These are phyloP conservation scores for Phasianus colchicus DNA, from an alignment of 2,113 vertebrate species.

Conservation along the genomic window DNA sequence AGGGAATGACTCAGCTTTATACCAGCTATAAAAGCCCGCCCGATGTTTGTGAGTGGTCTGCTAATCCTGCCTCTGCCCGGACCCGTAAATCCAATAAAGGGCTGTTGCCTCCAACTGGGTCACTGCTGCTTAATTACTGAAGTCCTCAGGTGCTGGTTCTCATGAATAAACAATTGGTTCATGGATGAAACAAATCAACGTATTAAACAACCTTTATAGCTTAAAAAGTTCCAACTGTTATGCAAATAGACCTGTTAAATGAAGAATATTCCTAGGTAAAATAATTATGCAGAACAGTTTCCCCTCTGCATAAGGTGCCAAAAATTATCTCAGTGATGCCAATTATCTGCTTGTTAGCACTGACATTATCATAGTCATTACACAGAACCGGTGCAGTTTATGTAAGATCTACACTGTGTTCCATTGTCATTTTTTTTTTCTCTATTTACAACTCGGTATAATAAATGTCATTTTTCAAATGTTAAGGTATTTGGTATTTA, in stretches of 20 bases:
- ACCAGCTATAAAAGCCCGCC: neutral
- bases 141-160: constrained; percentile 40
- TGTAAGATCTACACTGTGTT: constrained; percentile 73
- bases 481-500: constrained; percentile 83
- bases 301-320: constrained; percentile 81
- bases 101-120: neutral
- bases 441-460: constrained; percentile 79
- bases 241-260: constrained; percentile 80
- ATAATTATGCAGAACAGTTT: constrained; percentile 80
- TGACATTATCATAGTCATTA: constrained; percentile 82
- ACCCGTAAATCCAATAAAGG: neutral
- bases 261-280: constrained; percentile 81
- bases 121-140: neutral
- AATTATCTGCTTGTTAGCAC: constrained; percentile 83
- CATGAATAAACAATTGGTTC: constrained; percentile 53
- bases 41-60: neutral
- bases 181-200: constrained; percentile 52
- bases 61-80: neutral
- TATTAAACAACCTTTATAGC: constrained; percentile 36
- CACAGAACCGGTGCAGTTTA: constrained; percentile 72
- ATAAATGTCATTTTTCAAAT: constrained; percentile 83
- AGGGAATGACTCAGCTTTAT: constrained; percentile 1
- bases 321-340: constrained; percentile 82
- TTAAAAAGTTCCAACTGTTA: constrained; percentile 72
- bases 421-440: constrained; percentile 70